Evolutionary conservation across 2,113 vertebrate species (phyloP), one percentile per base, ranked within the genome.

Genomic region (Platanista minor): DNA sequence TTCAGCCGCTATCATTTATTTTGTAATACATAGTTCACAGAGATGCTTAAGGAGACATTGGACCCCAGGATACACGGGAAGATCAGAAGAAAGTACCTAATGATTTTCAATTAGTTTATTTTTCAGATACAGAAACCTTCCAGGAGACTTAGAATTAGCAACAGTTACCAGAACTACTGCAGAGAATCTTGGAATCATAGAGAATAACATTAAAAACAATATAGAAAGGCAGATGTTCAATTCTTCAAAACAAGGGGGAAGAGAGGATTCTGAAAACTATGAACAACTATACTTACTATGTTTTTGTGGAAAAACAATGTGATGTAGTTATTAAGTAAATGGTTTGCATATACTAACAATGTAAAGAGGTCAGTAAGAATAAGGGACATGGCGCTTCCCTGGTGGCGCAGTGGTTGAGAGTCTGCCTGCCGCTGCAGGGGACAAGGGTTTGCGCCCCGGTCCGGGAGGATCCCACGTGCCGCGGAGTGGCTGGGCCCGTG

Each of bases 1-100:
- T 83, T 80, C 21, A 93, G 41, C 23, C 96, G 29, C 29, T 88
- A 52, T 86, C 46, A 82, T 82, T 96, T 69, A 87, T 78, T 91
- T 91, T 72, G 21, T n/a, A 94, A 85, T 49, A 81, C 0, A 1
- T n/a, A 49, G 33, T 87, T 3, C 49, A 52, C 62, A 90, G 39
- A 62, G 13, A 91, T 74, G 18, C 3, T 46, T 69, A 86, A 67
- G n/a, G 18, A 46, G 1, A 23, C 46, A n/a, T 0, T n/a, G 6
- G 62, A 92, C 5, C 17, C 1, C 18, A 77, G 33, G 10, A 92
- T 25, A 46, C 20, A 18, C 5, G 62, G 21, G 18, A 87, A 85
- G 18, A 81, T 61, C 74, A 41, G 5, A 46, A 89, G 33, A 74
- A 94, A 91, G n/a, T 41, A 86, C 3, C 5, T 43, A 94, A 17